Evolutionary conservation across 2,797 vertebrate genomes (phyloP), one percentile per base, ranked within the genome.

Genomic region (Epinephelus awoara): DNA sequence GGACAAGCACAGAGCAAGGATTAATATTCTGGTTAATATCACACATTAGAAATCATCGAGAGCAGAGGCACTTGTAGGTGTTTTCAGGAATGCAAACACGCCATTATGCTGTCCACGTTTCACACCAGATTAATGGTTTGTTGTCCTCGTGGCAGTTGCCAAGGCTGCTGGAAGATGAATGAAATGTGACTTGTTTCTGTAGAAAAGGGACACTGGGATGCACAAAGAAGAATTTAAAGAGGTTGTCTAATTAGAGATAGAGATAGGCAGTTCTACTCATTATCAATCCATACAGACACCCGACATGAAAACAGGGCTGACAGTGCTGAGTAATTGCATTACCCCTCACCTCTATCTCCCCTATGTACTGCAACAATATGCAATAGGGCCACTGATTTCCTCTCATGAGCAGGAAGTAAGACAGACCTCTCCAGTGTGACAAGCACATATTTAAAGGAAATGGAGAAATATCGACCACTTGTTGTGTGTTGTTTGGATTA

Each of bases 271-370:
- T 77, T 47, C 47, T 34, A 34, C 83, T 88, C 81, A 93, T 93
- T 93, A 93, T 91, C 87, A 91, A 82, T 83, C 89, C 79, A 82
- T 79, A 74, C 84, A 88, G 87, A 85, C 78, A 67, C 72, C 58
- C 18, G 0, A 66, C 18, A 58, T 85, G 83, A 88, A 85, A 87
- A 88, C 72, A 84, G 74, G 52, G 75, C 77, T 88, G 91, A 91
- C 87, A 79, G 62, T 17, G 44, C 67, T 88, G 90, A 93, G 88
- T 93, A 93, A 92, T 92, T 92, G 79, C 70, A 79, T 91, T 86
- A 82, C 65, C 80, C 65, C 67, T 86, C 84, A 85, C 80, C 72
- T 83, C 81, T 75, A 67, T 84, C 84, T 85, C 72, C 69, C 51
- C 50, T 61, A 19, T 69, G 69, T 75, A 81, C 64, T 59, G 54